Evolutionary conservation across 2,797 vertebrate species (phyloP).

Genomic region (Trachurus trachurus): DNA sequence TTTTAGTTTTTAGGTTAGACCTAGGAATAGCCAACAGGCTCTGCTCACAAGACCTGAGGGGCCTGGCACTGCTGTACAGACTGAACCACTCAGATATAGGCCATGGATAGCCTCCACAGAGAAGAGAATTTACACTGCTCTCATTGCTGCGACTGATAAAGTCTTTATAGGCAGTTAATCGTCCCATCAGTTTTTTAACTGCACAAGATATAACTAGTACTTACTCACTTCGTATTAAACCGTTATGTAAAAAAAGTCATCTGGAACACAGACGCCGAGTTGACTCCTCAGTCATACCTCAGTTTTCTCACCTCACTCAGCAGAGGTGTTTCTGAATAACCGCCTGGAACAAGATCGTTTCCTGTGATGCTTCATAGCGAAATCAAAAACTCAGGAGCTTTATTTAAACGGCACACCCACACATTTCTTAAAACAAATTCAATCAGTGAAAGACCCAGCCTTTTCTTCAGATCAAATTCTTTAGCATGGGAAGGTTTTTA

Average conservation of each 20-base stretch:
- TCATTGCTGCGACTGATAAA: constrained; percentile 22
- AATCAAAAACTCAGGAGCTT: constrained; percentile 38
- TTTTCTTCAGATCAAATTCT: constrained; percentile 6
- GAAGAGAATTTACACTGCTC: constrained; percentile 34
- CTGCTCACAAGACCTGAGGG: constrained; percentile 52
- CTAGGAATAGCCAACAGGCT: constrained; percentile 59
- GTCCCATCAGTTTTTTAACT: background rate
- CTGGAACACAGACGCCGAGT: background rate
- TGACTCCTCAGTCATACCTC: constrained; percentile 21
- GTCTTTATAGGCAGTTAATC: constrained; percentile 12
- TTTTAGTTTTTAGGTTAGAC: constrained; percentile 68
- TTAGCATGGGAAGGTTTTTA: constrained; percentile 15
- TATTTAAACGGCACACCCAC: constrained; percentile 13
- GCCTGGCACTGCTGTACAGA: constrained; percentile 48
- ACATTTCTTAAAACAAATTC: background rate
- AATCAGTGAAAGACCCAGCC: background rate
- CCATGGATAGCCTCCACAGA: constrained; percentile 45
- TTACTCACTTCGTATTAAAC: constrained; percentile 1
- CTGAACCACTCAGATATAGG: constrained; percentile 55
- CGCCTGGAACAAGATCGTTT: constrained; percentile 46
- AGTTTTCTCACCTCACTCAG: constrained; percentile 56
- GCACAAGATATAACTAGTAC: background rate
- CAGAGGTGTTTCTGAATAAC: constrained; percentile 57
- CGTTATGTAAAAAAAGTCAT: constrained; percentile 17
- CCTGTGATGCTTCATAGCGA: constrained; percentile 42